These are phyloP conservation scores for Mastomys natalensis DNA, from an alignment of 2,113 vertebrate genomes.

Conservation along the genomic window DNA sequence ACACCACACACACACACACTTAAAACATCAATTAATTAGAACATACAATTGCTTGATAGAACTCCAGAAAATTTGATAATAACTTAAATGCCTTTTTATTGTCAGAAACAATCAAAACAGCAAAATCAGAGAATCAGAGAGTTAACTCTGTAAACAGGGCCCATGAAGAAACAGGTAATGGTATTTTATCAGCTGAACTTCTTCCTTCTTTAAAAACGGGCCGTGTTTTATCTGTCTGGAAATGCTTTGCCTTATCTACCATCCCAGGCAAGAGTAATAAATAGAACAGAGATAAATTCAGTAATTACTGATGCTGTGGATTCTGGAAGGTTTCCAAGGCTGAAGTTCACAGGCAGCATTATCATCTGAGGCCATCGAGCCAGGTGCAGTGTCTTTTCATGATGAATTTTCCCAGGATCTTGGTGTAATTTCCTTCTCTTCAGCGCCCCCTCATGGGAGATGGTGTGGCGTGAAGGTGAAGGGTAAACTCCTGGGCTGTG, in stretches of 20 bases:
- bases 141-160: constrained; percentile 57
- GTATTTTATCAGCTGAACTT: constrained; percentile 70
- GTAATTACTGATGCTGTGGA: constrained; percentile 59
- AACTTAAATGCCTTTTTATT: constrained; percentile 60
- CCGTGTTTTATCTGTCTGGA: constrained; percentile 62
- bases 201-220: constrained; percentile 56
- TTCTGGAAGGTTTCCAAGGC: constrained; percentile 44
- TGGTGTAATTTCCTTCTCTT: background rate
- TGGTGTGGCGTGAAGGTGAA: background rate
- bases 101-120: constrained; percentile 63
- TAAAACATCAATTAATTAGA: constrained; percentile 45
- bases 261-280: constrained; percentile 21
- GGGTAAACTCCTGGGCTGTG: background rate
- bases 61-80: constrained; percentile 56
- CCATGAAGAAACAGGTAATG: constrained; percentile 65
- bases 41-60: constrained; percentile 51
- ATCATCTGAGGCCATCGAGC: constrained; percentile 31
- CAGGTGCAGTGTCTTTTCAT: constrained; percentile 48
- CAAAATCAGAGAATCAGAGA: constrained; percentile 59
- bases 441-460: background rate
- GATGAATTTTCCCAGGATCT: constrained; percentile 12
- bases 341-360: background rate
- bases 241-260: constrained; percentile 71
- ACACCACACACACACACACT: background rate
- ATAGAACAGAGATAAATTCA: constrained; percentile 54